Base-by-base conservation (phyloP, 2,797 vertebrate genomes). In the Sternarchorhynchus goeldii region DNA sequence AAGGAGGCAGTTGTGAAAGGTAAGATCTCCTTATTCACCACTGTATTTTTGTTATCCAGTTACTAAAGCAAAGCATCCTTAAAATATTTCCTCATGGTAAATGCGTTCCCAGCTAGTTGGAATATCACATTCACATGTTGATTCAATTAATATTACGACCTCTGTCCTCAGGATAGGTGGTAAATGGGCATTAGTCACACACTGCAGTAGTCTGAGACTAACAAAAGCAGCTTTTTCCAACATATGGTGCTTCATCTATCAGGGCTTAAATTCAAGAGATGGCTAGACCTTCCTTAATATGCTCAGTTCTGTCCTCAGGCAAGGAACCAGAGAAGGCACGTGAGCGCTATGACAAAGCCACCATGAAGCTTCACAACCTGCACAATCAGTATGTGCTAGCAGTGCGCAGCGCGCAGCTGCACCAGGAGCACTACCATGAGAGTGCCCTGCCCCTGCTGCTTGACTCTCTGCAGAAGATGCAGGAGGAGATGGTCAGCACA, bases 331-430 rank as follows among this genome's bases (percentile, higher is more conserved):
- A 98, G 86, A 97, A 96, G 62, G 95, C 96, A 18, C 95, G 96
- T 50, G 97, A 98, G 20, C 95, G 97, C 0, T 99, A 96, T 2
- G 96, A 99, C 91, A 99, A 98, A 91, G 95, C 95, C 0, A 97
- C 95, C 1, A 96, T 95, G 86, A 98, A 97, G 71, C 95, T 99
- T 14, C 97, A 99, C 81, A 91, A 95, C 87, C 89, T 98, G 36
- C 97, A 99, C 86, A 99, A 99, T 87, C 96, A 97, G 74, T 99
- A 99, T 50, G 96, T 99, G 41, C 77, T 99, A 85, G 95, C 97
- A 0, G 89, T 99, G 82, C 95, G 94, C 81, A 94, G 95, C 1
- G 97, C 96, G 0, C 95, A 94, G 31, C 93, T 95, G 4, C 95
- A 98, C 85, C 96, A 99, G 88, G 95, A 95, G 50, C 95, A 97